A percentile compares a stretch with the other conserved stretches of the same genome.
These are phyloP conservation scores for Montifringilla adamsi DNA, from an alignment of 2,113 vertebrate species.

Conservation along the genomic window DNA sequence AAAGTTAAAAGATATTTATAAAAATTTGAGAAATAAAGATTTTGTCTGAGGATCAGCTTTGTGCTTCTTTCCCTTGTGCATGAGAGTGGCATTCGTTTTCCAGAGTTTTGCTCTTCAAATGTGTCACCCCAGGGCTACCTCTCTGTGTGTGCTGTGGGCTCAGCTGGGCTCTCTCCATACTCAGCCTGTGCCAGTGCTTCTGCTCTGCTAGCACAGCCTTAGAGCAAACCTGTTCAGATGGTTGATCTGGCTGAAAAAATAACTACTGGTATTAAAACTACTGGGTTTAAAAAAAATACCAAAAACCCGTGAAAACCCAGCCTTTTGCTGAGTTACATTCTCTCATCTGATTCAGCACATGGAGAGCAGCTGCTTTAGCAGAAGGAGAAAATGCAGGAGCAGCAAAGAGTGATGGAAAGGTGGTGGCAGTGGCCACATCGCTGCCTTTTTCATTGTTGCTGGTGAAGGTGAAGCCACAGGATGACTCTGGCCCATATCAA, in stretches of 20 bases:
- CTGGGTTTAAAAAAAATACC: too few relatives aligned
- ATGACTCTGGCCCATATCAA: not conserved
- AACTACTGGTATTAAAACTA: too few relatives aligned
- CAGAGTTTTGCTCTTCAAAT: not conserved
- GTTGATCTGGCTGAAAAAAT: not conserved
- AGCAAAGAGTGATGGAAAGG: not conserved
- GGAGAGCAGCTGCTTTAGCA: not conserved
- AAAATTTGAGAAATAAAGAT: not conserved
- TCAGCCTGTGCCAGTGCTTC: not conserved
- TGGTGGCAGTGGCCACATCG: not conserved
- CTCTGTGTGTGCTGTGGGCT: not conserved
- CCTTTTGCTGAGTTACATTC: not conserved
- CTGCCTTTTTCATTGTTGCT: not conserved
- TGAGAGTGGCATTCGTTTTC: not conserved
- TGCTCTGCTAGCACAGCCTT: not conserved
- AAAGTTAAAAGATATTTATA: not conserved
- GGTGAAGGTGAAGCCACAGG: not conserved
- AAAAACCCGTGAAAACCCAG: not conserved
- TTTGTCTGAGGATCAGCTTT: not conserved
- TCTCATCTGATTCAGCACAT: not conserved
- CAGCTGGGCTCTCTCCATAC: not conserved
- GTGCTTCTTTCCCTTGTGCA: not conserved
- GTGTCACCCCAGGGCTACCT: not conserved
- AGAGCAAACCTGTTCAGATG: not conserved
- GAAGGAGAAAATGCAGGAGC: not conserved